A percentile compares a stretch with the other conserved stretches of the same genome.
phyloP scores from a whole-genome alignment of 2,113 vertebrate species.

The Halichoeres trimaculatus region DNA sequence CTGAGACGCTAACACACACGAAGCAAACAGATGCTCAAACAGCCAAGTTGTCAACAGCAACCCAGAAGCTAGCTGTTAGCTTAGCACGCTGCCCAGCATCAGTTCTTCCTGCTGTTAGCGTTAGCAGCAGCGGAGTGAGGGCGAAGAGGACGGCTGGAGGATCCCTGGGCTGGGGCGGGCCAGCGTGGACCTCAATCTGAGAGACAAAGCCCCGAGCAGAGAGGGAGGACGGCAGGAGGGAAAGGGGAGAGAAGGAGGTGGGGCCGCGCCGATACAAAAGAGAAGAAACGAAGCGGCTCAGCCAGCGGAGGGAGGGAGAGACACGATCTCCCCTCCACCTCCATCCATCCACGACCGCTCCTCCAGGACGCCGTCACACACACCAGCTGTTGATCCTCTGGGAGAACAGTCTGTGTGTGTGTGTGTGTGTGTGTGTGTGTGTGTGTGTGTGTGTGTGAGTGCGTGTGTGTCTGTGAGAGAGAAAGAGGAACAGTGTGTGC shows the following conservation, averaged over 20 bases:
- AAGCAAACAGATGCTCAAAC: constrained; percentile 5
- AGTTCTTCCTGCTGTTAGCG: background rate
- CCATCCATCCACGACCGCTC: constrained; percentile 26
- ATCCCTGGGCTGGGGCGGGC: background rate
- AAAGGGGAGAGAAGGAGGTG: background rate
- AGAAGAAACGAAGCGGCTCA: constrained; percentile 33
- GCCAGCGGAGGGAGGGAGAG: constrained; percentile 39
- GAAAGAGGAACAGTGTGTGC: background rate
- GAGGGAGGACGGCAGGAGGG: background rate
- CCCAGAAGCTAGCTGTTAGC: constrained; percentile 17
- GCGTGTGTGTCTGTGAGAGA: too few species aligned
- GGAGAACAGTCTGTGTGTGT: background rate
- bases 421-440: background rate
- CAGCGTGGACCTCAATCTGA: constrained; percentile 17
- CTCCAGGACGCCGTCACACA: constrained; percentile 32
- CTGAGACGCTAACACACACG: background rate
- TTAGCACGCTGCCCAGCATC: constrained; percentile 5
- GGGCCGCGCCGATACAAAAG: constrained; percentile 84
- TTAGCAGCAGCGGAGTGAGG: background rate
- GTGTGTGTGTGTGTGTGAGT: background rate
- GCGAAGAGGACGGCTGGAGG: background rate
- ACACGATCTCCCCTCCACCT: constrained; percentile 49
- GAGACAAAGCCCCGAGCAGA: constrained; percentile 35
- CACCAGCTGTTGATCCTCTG: constrained; percentile 9
- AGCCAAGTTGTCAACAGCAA: background rate